Evolutionary conservation across 2,797 vertebrate genomes (phyloP).

Genomic region (Distichodus sexfasciatus): DNA sequence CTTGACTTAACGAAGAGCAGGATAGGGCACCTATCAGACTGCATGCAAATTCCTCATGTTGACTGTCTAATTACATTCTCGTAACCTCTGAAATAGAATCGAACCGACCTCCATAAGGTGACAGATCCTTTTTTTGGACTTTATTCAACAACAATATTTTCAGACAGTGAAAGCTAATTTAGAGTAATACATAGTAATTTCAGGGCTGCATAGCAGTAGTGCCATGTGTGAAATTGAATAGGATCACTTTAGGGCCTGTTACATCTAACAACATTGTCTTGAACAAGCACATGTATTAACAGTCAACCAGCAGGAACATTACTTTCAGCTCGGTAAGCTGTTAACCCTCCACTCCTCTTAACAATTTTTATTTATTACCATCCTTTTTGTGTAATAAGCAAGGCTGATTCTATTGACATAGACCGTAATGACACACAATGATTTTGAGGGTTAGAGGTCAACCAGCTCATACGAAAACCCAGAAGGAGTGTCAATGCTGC

Average conservation of each 20-base stretch:
- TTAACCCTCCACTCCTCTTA: background rate
- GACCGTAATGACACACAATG: background rate
- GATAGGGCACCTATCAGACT: slow-evolving; percentile 34
- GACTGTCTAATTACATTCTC: slow-evolving; percentile 42
- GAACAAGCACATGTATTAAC: slow-evolving; percentile 16
- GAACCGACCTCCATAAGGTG: too few species aligned
- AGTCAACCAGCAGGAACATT: slow-evolving; percentile 4
- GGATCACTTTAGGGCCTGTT: slow-evolving; percentile 11
- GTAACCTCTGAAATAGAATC: slow-evolving; percentile 34
- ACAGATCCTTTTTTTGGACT: slow-evolving; percentile 5
- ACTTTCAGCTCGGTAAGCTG: background rate
- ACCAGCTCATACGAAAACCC: slow-evolving; percentile 5
- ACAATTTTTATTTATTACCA: background rate
- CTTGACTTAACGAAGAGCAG: slow-evolving; percentile 39
- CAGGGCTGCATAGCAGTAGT: background rate
- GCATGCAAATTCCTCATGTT: slow-evolving; percentile 22
- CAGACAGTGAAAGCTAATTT: background rate
- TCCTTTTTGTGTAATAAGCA: too few species aligned
- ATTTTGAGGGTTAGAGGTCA: background rate
- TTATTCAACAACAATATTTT: slow-evolving; percentile 4
- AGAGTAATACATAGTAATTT: background rate
- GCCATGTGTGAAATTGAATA: slow-evolving; percentile 14
- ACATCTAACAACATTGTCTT: background rate
- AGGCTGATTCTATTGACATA: too few species aligned
- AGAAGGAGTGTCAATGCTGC: background rate